Percentiles rank a stretch among this genome's conserved stretches.
These are phyloP conservation scores for Eulemur rufifrons DNA, from an alignment of 2,113 vertebrate species.

Conservation along the genomic window DNA sequence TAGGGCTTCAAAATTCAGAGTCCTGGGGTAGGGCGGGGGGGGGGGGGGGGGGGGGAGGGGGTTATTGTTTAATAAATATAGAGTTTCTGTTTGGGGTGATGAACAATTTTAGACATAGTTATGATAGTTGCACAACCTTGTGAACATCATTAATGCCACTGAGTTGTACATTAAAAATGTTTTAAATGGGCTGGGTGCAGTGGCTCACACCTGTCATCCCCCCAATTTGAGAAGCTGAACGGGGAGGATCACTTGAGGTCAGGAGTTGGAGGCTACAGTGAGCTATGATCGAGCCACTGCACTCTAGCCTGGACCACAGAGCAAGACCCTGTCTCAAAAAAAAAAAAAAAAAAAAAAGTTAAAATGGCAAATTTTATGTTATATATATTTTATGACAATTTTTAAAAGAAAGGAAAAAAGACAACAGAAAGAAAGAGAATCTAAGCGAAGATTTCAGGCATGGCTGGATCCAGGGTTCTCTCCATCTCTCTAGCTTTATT, in stretches of 20 bases:
- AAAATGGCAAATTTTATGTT: background rate
- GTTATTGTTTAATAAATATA: background rate
- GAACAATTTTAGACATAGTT: background rate
- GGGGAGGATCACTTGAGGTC: no score
- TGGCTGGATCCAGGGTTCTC: background rate
- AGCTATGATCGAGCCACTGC: no score
- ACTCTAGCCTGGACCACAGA: no score
- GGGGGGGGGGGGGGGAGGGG: no score
- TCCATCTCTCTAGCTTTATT: background rate
- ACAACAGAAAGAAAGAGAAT: background rate
- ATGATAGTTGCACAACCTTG: background rate
- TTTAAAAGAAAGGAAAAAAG: background rate
- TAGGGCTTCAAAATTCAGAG: background rate
- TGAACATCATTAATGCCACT: background rate
- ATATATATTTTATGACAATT: background rate
- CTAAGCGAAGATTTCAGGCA: background rate
- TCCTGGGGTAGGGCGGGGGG: background rate
- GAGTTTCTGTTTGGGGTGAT: background rate
- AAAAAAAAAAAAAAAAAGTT: no score
- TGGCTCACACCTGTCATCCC: background rate
- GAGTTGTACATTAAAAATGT: background rate
- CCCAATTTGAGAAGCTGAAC: no score
- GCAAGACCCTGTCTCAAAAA: no score
- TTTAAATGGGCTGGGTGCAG: background rate
- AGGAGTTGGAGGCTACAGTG: no score